Percentiles rank a stretch among this genome's conserved stretches.
Evolutionary conservation across 2,113 vertebrate genomes (phyloP).

Genomic region (Vimba vimba): DNA sequence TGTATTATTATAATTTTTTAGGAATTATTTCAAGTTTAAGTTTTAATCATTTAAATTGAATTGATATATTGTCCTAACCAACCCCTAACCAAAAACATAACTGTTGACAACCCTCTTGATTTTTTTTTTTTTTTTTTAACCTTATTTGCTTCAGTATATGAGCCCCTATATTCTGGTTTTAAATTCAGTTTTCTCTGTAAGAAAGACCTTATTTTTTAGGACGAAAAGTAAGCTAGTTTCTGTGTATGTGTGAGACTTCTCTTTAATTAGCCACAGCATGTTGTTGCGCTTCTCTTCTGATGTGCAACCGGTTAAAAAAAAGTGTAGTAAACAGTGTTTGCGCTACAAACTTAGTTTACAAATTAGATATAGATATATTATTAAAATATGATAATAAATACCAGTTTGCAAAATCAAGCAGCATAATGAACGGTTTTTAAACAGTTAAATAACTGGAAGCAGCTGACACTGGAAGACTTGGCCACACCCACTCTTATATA

Average conservation of each 20-base stretch:
- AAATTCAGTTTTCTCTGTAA: not conserved
- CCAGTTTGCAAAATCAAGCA: too few relatives aligned
- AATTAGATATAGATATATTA: too few relatives aligned
- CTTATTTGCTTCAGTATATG: not conserved
- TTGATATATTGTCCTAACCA: not conserved
- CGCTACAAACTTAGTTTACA: too few relatives aligned
- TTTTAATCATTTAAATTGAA: not conserved
- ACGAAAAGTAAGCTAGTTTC: not conserved
- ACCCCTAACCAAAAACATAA: not conserved
- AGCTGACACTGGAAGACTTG: not conserved
- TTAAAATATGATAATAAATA: too few relatives aligned
- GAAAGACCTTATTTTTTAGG: not conserved
- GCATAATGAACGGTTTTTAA: too few relatives aligned
- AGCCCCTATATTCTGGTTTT: not conserved
- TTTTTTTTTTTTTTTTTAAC: not conserved
- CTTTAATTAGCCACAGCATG: not conserved
- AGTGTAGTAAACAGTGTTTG: too few relatives aligned
- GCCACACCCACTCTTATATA: too few relatives aligned
- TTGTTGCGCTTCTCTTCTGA: not conserved
- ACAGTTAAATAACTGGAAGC: not conserved
- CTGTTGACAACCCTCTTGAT: not conserved
- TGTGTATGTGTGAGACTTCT: not conserved
- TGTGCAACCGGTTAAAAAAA: not conserved
- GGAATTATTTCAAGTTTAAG: not conserved
- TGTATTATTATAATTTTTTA: not conserved